Evolutionary conservation across 2,888 invertebrate genomes (phyloP), one percentile per base, ranked within the genome.

Genomic region (Anodontia alba): DNA sequence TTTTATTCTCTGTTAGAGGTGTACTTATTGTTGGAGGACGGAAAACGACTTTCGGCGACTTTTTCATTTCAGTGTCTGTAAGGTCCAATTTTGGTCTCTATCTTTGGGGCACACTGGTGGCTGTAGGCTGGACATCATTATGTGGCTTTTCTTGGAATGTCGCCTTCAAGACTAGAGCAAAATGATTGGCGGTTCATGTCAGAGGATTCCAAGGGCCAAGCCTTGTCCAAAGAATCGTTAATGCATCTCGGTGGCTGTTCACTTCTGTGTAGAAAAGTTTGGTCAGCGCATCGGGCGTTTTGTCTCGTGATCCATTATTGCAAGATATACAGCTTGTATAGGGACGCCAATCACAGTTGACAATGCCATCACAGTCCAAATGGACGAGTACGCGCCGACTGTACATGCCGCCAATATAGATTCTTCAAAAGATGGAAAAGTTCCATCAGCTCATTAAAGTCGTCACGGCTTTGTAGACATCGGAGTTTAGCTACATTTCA

Each of bases 361-460:
- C 12, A 67, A n/a, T 3, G 67, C 31, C 67, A 67, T 67, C 33
- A 67, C 23, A 26, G 67, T 67, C 67, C 67, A 67, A 33, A 67
- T 38, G 15, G 67, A 67, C 1, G 67, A 67, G 36, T 38, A 67
- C 1, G 67, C 33, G 10, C 38, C 26, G 20, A 33, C 67, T 33
- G 36, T 67, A 33, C 67, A 67, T 17, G 20, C 15, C 1, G 33
- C 67, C 29, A 8, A 3, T 7, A 38, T 10, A n/a, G 67, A 33
- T 67, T 67, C 67, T 10, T 38, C 36, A 67, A 38, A 36, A 1
- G 67, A 67, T n/a, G 67, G 67, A 17, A 36, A 67, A 33, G 36
- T 7, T 38, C n/a, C 54, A 67, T n/a, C n/a, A 67, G 36, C 67
- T 38, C 5, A 15, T 67, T 36, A 29, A 38, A 67, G 29, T 67